Conservation (phyloP, 2,888 invertebrate species). For the Tetanocera ferruginea region DNA sequence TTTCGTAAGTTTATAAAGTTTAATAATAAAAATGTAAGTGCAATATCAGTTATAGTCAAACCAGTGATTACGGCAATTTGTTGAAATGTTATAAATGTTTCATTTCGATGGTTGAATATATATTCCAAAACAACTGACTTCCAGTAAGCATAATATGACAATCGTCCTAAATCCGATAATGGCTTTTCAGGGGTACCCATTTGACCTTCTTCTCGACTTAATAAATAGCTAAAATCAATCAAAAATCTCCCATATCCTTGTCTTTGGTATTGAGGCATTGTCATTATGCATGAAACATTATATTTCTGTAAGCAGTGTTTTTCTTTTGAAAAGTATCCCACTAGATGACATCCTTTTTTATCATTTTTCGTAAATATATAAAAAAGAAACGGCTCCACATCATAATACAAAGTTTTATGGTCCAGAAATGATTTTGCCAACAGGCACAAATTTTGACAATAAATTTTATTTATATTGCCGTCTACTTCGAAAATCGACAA, state of each 20-base stretch:
- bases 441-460: constrained; percentile 97
- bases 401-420: constrained; percentile 98
- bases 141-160: constrained; percentile 98
- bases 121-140: constrained; percentile 93
- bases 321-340: constrained; percentile 99
- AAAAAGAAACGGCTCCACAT: constrained; percentile 98
- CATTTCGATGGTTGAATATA: constrained; percentile 77
- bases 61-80: constrained; percentile 91
- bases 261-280: constrained; percentile 98
- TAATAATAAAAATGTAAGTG: constrained; percentile 85
- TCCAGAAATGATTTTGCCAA: constrained; percentile 97
- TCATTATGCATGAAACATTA: constrained; percentile 99
- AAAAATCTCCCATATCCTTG: constrained; percentile 97
- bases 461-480: constrained; percentile 95
- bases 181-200: constrained; percentile 99
- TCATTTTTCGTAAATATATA: constrained; percentile 97
- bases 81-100: constrained; percentile 74
- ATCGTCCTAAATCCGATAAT: constrained; percentile 93
- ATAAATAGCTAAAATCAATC: constrained; percentile 98
- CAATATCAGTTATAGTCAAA: constrained; percentile 93
- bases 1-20: constrained; percentile 81
- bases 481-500: constrained; percentile 95
- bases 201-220: constrained; percentile 95
- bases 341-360: constrained; percentile 92
- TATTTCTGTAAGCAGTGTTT: constrained; percentile 98